Base-by-base conservation (phyloP, 1,140 invertebrate genomes). In the Hylyphantes graminicola region DNA sequence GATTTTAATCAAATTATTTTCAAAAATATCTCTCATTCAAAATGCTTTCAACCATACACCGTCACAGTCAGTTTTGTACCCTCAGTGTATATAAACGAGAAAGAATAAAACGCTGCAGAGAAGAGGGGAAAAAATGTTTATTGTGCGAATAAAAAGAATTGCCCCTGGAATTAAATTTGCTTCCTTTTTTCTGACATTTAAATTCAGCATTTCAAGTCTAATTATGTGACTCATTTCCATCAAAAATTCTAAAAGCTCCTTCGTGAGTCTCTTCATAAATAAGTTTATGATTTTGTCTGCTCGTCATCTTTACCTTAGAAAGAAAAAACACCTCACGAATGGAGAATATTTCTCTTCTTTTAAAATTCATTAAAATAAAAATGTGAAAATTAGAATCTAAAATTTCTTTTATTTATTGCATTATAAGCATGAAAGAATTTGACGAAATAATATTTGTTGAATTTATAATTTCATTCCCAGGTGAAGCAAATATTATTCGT, bases 201-300 rank as follows among this genome's bases (percentile, higher is more conserved):
- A 83, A 83, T 63, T 83, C 75, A 70, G 57, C 70, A 83, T 83
- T 83, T 83, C 80, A 83, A 75, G 72, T 53, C 68, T 83, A 83
- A 83, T 83, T 83, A 83, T 57, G 50, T 55, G 50, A 15, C 80
- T 83, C 70, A 83, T 83, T 83, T 83, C 80, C 70, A 83, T 83
- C 80, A 83, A 75, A 61, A 73, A 64, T n/a, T 61, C 51, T 61
- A 72, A 83, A 75, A 63, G 61, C 70, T 83, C 35, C 74, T 74
- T 83, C 70, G 55, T 8, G 12, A 65, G 57, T 83, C 74, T 83
- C 11, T 63, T 83, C 70, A 83, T 51, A 83, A 83, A 83, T 63
- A 75, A 17, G 10, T 51, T 63, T 19, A 48, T 72, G 64, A 19
- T 67, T 21, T 78, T 78, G 55, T 67, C 51, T 21, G 35, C n/a